phyloP scores from a whole-genome alignment of 2,113 vertebrate species.

The human region GRCh38 chr5:83877501-83878000 shows the following conservation, averaged over 20 bases:
- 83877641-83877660: not conserved
- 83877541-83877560: not conserved
- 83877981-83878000: conserved; percentile 53
- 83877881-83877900: not conserved
- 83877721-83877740: not conserved
- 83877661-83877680: conserved; percentile 43
- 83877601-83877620: not conserved
- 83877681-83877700: conserved; percentile 36
- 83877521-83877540: not conserved
- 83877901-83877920: conserved; percentile 44
- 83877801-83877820: not conserved
- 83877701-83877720: not conserved
- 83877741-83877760: not conserved
- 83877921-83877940: conserved; percentile 18
- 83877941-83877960: not conserved
- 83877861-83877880: not conserved
- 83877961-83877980: conserved; percentile 41
- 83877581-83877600: not conserved
- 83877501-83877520: conserved; percentile 5
- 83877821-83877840: not conserved
- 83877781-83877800: not conserved
- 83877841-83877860: conserved; percentile 7
- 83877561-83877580: not conserved
- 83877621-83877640: not conserved
- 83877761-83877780: conserved; percentile 16